Base-by-base conservation (phyloP, 1,140 invertebrate species). In the Amyelois transitella region DNA sequence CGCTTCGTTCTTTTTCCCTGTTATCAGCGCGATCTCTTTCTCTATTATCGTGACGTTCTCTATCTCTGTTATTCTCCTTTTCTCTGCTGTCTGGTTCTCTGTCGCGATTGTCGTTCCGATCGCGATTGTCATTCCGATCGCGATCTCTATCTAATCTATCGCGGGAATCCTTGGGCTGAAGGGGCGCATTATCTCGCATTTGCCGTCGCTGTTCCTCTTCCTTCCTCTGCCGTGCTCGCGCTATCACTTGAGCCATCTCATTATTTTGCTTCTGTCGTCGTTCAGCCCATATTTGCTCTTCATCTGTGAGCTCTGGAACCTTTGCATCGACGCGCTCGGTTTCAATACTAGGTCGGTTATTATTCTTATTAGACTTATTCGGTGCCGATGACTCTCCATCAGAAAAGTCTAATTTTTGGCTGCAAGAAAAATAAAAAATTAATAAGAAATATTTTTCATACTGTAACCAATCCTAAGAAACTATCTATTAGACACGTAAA, bases 351-450 rank as follows among this genome's bases (percentile, higher is more conserved):
- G 72, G 55, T 14, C 82, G 66, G 69, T 77, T 88, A 68, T 75
- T 84, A 72, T 70, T 78, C 57, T 65, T 74, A 62, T 49, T 77
- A 47, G 71, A 64, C 58, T 84, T 86, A 25, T 65, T 74, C 25
- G 75, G 79, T 38, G 77, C 70, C 17, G 91, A 90, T 6, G 86
- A 76, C 85, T 98, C 97, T 66, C 97, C 96, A 89, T 98, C 96
- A 77, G 96, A 97, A 85, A 98, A 98, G 57, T 94, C 93, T 62
- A 98, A 89, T 88, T 97, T 97, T 89, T 97, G 96, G 90, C 92
- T 94, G 88, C 54, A 89, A 89, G 1, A 14, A 66, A 17, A 59
- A 68, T 66, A 58, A 70, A 60, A n/a, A 25, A 58, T 57, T 58
- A 22, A 32, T 45, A 43, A 55, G n/a, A n/a, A n/a, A n/a, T n/a